Evolutionary conservation across 2,113 vertebrate species (phyloP).

Genomic region (Todiramphus chloris): DNA sequence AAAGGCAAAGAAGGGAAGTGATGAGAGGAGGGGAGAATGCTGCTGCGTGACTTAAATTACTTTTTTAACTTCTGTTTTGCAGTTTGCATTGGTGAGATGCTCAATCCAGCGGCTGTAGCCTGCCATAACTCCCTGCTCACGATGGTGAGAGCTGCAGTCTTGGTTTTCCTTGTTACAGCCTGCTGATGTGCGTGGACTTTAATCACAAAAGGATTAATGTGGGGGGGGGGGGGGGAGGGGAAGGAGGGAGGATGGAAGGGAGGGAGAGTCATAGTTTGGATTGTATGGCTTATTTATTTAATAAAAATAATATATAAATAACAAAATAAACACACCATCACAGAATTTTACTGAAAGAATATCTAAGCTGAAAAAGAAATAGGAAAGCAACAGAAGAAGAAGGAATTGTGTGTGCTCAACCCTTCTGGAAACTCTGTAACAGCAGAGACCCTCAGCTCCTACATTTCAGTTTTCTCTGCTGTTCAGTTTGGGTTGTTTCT

Average conservation of each 20-base stretch:
- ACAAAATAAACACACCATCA: not conserved
- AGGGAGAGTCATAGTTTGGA: not conserved
- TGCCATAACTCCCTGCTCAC: not conserved
- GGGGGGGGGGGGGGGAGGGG: not conserved
- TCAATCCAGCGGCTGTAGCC: rapidly evolving
- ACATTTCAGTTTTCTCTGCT: not conserved
- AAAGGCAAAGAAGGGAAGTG: not conserved
- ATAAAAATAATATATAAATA: not conserved
- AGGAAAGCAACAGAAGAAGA: not conserved
- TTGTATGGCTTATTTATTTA: not conserved
- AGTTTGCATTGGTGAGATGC: not conserved
- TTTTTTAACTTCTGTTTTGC: not conserved
- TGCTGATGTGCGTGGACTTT: not conserved
- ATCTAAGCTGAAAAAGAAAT: not conserved
- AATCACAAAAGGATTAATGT: not conserved
- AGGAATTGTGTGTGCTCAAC: not conserved
- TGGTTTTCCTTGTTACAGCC: not conserved
- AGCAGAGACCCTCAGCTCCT: not conserved
- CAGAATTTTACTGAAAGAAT: not conserved
- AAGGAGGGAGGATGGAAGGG: too few species aligned
- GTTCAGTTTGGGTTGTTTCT: not conserved
- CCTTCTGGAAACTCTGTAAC: not conserved
- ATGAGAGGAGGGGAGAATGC: not conserved
- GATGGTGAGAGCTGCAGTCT: not conserved
- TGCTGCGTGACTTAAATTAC: not conserved